A percentile compares a stretch with the other conserved stretches of the same genome.
Conservation (phyloP, 2,888 invertebrate species). For the Rhorus exstirpatorius region DNA sequence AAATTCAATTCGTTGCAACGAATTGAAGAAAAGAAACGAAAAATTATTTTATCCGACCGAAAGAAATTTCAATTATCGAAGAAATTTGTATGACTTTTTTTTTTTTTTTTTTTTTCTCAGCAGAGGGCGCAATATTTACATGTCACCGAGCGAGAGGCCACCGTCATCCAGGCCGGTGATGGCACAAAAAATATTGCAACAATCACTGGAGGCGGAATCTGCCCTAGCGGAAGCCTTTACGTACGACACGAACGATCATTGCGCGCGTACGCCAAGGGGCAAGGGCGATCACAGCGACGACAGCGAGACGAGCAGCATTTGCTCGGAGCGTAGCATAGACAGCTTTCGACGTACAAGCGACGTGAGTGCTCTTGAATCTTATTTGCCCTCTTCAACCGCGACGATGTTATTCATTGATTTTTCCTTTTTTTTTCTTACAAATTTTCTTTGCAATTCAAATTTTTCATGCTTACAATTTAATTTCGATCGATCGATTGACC, state of each 20-base stretch:
- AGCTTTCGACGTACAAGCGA: slow-evolving; percentile 93
- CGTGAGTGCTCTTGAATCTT: slow-evolving; percentile 87
- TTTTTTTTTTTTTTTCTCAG: slow-evolving; percentile 16
- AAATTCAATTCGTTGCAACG: too few species aligned
- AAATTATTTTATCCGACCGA: background rate
- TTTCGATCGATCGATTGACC: too few species aligned
- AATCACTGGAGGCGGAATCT: slow-evolving; percentile 95
- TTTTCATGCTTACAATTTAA: background rate
- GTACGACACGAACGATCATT: slow-evolving; percentile 83
- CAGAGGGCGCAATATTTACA: slow-evolving; percentile 82
- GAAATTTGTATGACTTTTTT: too few species aligned
- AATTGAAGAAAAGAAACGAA: too few species aligned
- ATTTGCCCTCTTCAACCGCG: background rate
- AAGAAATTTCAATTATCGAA: slow-evolving; percentile 9
- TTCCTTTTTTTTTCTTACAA: background rate
- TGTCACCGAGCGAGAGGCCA: slow-evolving; percentile 87
- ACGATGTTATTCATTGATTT: background rate
- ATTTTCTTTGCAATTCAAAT: background rate
- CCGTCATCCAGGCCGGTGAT: slow-evolving; percentile 88
- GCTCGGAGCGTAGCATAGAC: slow-evolving; percentile 96
- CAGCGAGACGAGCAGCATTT: slow-evolving; percentile 98
- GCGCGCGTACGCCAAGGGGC: slow-evolving; percentile 80
- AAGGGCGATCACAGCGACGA: slow-evolving; percentile 92
- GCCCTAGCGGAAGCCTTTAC: slow-evolving; percentile 91
- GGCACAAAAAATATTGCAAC: slow-evolving; percentile 94